Evolutionary conservation across 2,113 vertebrate species (phyloP).

Genomic region (Solea solea): DNA sequence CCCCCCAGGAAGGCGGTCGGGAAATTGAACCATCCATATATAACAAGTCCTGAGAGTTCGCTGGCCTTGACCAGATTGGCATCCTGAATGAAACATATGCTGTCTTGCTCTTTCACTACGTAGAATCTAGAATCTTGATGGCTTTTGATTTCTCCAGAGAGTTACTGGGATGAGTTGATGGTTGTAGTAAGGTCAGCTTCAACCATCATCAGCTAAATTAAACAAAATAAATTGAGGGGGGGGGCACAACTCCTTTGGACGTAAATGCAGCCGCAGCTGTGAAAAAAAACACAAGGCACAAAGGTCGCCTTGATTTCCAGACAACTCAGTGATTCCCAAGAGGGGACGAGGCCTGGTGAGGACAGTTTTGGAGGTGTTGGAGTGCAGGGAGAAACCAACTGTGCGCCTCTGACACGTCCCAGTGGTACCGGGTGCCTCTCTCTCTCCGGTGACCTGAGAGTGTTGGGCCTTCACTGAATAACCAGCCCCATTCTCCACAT

Average conservation of each 20-base stretch:
- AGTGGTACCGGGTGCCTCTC: constrained; percentile 47
- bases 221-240: constrained; percentile 59
- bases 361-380: constrained; percentile 21
- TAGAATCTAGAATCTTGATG: constrained; percentile 31
- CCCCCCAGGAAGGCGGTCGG: neutral
- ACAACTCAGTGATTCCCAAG: constrained; percentile 54
- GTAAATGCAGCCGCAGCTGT: constrained; percentile 51
- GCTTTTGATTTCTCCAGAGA: constrained; percentile 36
- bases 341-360: constrained; percentile 45
- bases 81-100: constrained; percentile 26
- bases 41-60: constrained; percentile 2
- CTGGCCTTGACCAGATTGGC: constrained; percentile 22
- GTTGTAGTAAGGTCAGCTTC: constrained; percentile 53
- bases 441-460: constrained; percentile 63
- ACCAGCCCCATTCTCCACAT: constrained; percentile 65
- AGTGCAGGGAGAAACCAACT: constrained; percentile 15
- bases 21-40: neutral
- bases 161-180: constrained; percentile 13
- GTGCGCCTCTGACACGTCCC: constrained; percentile 48
- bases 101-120: constrained; percentile 27
- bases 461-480: constrained; percentile 63
- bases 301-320: constrained; percentile 71
- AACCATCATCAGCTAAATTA: constrained; percentile 51
- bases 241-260: constrained; percentile 43
- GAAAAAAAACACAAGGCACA: constrained; percentile 55